phyloP scores from a whole-genome alignment of 2,797 vertebrate species.

The Gymnoscopelus microlampas region DNA sequence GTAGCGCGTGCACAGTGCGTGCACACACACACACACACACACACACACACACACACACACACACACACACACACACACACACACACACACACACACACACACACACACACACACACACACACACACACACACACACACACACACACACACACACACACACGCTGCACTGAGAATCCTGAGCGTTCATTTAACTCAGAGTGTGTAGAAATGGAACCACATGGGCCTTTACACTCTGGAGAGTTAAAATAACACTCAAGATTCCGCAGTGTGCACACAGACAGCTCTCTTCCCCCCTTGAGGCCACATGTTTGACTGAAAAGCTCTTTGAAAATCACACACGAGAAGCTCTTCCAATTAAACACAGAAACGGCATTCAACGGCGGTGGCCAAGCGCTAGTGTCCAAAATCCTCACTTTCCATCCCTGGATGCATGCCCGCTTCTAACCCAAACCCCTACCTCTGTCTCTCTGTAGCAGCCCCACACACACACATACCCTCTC shows the following conservation, averaged over 20 bases:
- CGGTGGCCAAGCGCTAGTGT: neutral
- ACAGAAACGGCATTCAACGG: neutral
- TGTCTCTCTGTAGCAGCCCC: neutral
- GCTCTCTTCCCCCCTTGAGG: no score
- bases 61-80: neutral
- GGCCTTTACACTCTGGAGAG: no score
- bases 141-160: neutral
- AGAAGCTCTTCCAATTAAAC: neutral
- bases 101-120: neutral
- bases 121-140: neutral
- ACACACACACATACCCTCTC: neutral
- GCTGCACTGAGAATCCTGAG: neutral
- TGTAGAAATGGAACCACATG: no score
- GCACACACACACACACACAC: neutral
- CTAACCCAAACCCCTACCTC: neutral
- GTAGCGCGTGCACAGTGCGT: no score
- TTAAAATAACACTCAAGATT: no score
- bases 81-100: neutral
- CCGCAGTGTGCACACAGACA: no score
- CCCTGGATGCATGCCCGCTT: neutral
- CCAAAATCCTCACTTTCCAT: neutral
- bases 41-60: neutral
- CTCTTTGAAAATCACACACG: no score
- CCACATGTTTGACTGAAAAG: no score
- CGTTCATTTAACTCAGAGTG: no score